Evolutionary conservation across 2,113 vertebrate species (phyloP).

Genomic region (Tyto alba): DNA sequence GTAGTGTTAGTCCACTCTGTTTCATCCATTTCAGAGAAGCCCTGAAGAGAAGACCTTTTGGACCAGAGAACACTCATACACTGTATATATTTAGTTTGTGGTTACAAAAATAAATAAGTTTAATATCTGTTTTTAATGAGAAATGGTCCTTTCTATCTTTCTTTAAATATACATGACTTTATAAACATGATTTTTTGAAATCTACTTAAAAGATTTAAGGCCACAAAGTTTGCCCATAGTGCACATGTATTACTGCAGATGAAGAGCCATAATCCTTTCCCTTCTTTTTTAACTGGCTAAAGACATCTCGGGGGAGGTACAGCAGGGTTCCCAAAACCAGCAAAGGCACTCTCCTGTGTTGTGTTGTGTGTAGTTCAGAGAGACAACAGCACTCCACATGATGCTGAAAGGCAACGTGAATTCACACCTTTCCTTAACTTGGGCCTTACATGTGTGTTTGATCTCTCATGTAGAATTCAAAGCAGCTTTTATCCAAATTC

Average conservation of each 20-base stretch:
- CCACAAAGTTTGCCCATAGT: not conserved
- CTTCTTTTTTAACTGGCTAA: not conserved
- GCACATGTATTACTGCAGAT: not conserved
- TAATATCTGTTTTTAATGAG: conserved; percentile 1
- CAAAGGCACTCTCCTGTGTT: not conserved
- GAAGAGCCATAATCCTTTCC: not conserved
- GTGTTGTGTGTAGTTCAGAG: not conserved
- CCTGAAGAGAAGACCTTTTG: not conserved
- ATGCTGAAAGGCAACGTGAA: accelerated
- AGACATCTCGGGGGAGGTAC: not conserved
- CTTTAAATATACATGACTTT: not conserved
- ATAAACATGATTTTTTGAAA: not conserved
- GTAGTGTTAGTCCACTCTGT: no score
- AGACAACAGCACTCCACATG: not conserved
- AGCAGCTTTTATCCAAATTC: not conserved
- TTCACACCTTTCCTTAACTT: not conserved
- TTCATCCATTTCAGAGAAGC: not conserved
- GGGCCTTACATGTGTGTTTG: not conserved
- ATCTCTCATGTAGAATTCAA: not conserved
- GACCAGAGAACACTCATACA: not conserved
- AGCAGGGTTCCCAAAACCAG: not conserved
- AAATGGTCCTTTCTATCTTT: not conserved
- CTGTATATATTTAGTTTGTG: not conserved
- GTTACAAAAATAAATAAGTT: not conserved
- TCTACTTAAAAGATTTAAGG: not conserved